Conservation (phyloP, 2,888 invertebrate species). For the Melinaea marsaeus region DNA sequence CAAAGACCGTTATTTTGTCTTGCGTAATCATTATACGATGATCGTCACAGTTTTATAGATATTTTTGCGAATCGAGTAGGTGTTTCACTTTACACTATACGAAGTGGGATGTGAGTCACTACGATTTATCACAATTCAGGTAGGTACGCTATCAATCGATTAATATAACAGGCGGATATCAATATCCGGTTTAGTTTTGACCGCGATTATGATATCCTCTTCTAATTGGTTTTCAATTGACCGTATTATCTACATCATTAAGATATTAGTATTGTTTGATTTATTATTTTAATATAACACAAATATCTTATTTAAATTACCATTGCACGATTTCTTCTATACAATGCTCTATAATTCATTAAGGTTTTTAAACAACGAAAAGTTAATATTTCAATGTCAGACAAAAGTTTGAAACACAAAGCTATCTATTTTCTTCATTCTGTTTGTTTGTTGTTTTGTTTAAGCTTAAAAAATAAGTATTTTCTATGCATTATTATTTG, state of each 20-base stretch:
- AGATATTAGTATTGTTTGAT: too few relatives aligned
- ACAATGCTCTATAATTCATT: not conserved
- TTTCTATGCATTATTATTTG: not conserved
- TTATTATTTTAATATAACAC: too few relatives aligned
- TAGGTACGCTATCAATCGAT: constrained; percentile 21
- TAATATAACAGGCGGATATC: constrained; percentile 19
- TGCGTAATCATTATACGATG: too few relatives aligned
- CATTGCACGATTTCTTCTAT: not conserved
- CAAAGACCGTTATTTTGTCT: too few relatives aligned
- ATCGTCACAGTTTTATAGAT: too few relatives aligned
- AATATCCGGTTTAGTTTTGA: constrained; percentile 14
- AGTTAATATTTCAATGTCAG: constrained; percentile 21
- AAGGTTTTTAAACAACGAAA: not conserved
- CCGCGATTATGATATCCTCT: too few relatives aligned
- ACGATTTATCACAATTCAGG: constrained; percentile 23
- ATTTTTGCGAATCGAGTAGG: too few relatives aligned
- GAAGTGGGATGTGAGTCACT: constrained; percentile 21
- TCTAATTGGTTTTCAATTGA: too few relatives aligned
- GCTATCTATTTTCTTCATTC: constrained; percentile 6
- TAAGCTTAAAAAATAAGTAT: not conserved
- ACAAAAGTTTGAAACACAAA: constrained; percentile 16
- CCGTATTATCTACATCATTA: too few relatives aligned
- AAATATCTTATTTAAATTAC: too few relatives aligned
- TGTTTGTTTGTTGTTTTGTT: not conserved
- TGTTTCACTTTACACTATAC: too few relatives aligned